Evolutionary conservation across 2,888 invertebrate species (phyloP).

Genomic region (Emmelina monodactyla): DNA sequence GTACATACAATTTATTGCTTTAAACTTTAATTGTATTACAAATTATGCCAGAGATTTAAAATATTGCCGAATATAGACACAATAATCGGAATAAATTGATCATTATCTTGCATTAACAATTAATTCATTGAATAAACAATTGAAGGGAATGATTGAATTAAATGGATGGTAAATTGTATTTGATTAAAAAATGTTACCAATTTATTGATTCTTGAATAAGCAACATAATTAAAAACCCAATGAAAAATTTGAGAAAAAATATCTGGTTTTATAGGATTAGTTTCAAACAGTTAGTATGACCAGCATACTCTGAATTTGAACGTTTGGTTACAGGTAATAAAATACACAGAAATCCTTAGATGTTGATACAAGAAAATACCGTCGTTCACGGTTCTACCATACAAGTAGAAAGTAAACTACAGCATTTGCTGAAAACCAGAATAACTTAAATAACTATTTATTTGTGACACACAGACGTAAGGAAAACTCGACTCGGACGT

Average conservation of each 20-base stretch:
- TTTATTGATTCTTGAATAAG: slow-evolving; percentile 4
- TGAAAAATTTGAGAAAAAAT: slow-evolving; percentile 32
- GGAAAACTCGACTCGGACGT: too few species aligned
- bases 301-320: slow-evolving; percentile 29
- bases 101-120: slow-evolving; percentile 33
- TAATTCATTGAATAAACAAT: slow-evolving; percentile 41
- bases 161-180: slow-evolving; percentile 20
- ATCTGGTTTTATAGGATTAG: not conserved
- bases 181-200: slow-evolving; percentile 22
- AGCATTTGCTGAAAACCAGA: too few species aligned
- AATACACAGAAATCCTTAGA: too few species aligned
- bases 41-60: slow-evolving; percentile 26
- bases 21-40: slow-evolving; percentile 16
- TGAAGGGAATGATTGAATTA: slow-evolving; percentile 32
- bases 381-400: slow-evolving; percentile 30
- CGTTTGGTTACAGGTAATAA: too few species aligned
- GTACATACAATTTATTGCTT: slow-evolving; percentile 21
- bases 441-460: too few species aligned
- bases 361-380: not conserved
- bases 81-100: slow-evolving; percentile 23
- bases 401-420: slow-evolving; percentile 34
- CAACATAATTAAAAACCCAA: slow-evolving; percentile 32
- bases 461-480: too few species aligned
- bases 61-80: slow-evolving; percentile 17
- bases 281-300: slow-evolving; percentile 27